A percentile compares a stretch with the other conserved stretches of the same genome.
These are phyloP conservation scores for Ciconia nigra DNA, from an alignment of 2,797 vertebrate species.

Conservation along the genomic window DNA sequence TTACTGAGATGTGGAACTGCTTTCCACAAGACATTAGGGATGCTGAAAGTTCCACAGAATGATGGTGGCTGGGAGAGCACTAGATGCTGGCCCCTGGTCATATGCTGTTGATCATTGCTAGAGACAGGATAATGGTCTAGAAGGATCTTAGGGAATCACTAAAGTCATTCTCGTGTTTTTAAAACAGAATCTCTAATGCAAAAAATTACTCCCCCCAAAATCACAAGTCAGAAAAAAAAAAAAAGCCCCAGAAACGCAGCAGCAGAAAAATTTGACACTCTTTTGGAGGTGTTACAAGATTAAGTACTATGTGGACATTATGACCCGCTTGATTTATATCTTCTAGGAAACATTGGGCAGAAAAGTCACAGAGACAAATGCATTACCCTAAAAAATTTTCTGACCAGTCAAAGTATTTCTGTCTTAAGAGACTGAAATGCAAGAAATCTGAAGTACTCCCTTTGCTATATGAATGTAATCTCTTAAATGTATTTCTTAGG, in stretches of 20 bases:
- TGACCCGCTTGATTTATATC: background rate
- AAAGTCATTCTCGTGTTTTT: background rate
- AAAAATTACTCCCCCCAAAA: background rate
- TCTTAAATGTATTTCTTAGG: background rate
- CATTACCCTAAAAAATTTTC: background rate
- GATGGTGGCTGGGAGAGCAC: background rate
- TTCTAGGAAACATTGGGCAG: background rate
- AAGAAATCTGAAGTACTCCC: background rate
- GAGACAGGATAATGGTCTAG: background rate
- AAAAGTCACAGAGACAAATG: background rate
- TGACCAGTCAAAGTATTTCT: background rate
- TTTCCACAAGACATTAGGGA: background rate
- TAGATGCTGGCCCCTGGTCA: background rate
- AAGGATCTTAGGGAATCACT: background rate
- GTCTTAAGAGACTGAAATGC: background rate
- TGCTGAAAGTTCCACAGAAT: background rate
- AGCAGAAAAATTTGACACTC: background rate
- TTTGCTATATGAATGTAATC: background rate
- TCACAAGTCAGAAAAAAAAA: background rate
- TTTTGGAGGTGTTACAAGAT: background rate
- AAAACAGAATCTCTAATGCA: background rate
- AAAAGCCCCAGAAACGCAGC: background rate
- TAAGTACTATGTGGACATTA: background rate
- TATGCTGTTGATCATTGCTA: background rate
- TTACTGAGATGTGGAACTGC: background rate